Base-by-base conservation (phyloP, 2,113 vertebrate species). In the Sporophila hypoxantha region DNA sequence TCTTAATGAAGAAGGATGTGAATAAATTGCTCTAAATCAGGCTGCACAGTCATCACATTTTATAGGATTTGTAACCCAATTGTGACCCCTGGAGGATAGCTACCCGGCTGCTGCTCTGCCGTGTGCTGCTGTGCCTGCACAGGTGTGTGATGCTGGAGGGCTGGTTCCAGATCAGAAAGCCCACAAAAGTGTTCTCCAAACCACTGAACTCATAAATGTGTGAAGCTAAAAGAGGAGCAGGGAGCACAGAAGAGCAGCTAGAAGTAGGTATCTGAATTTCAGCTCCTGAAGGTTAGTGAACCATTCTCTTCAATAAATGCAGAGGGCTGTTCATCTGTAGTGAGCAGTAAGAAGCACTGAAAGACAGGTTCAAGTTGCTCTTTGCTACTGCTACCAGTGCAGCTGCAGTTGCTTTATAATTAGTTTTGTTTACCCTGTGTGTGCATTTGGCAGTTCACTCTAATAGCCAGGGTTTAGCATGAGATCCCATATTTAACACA, bases 31-130 rank as follows among this genome's bases (percentile, higher is more conserved):
- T 91, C 62, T 88, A 75, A 91, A 92, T 92, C 89, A 87, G 75
- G 83, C 77, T 94, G 94, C 96, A 94, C 79, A 81, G 85, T 85
- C 92, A 68, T 91, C 85, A 87, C 17, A 47, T 92, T 80, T 55
- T 47, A 61, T 62, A 88, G 93, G 56, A 96, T 97, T 94, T 93
- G 75, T 94, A 94, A 97, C 97, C 97, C 96, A 94, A 97, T 87
- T 96, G 96, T 97, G 97, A 97, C 96, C 97, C 96, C 97, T 97
- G 96, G 97, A 98, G 97, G 97, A 95, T 93, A 91, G 89, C 84
- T 89, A 26, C 42, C 68, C 16, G 82, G 88, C 93, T 91, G 95
- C 95, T 87, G 41, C 46, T 32, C 41, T 18, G 66, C 53, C 3
- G 0, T 46, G 65, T 17, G 64, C 75, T 36, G 27, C 62, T 55